Conservation (phyloP, 2,113 vertebrate species). For the Thryonomys swinderianus region DNA sequence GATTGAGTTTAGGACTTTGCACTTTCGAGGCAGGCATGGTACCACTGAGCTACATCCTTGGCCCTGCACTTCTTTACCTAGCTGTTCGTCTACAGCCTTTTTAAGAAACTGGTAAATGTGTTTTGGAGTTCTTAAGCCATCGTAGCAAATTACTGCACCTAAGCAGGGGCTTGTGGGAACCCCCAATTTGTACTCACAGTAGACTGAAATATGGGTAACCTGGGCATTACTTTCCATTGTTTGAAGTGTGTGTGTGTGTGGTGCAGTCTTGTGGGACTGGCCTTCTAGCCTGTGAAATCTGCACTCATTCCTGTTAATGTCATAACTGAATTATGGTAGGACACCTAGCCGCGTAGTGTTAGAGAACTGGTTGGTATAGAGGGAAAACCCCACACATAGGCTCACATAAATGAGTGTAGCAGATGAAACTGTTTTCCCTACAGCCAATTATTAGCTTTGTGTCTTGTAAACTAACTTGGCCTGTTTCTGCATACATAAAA, state of each 20-base stretch:
- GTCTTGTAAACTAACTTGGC: neutral
- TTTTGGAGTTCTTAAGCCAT: neutral
- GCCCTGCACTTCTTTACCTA: too few species aligned
- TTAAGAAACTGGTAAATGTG: neutral
- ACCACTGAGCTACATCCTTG: too few species aligned
- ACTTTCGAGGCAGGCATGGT: too few species aligned
- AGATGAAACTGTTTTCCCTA: neutral
- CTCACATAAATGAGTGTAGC: neutral
- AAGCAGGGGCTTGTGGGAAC: neutral
- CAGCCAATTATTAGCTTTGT: neutral
- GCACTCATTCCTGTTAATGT: neutral
- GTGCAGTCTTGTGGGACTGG: neutral
- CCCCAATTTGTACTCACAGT: neutral
- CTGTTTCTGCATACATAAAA: slow-evolving; percentile 1
- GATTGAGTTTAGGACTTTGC: too few species aligned
- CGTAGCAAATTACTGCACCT: neutral
- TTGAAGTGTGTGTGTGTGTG: neutral
- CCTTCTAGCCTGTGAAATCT: neutral
- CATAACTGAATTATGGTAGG: neutral
- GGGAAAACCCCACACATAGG: neutral
- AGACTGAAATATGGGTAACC: neutral
- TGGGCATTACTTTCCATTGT: neutral
- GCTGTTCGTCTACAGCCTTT: neutral
- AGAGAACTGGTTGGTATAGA: neutral
- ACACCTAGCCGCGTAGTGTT: neutral